Evolutionary conservation across 2,113 vertebrate genomes (phyloP), one percentile per base, ranked within the genome.

Genomic region (Stigmatopora nigra): DNA sequence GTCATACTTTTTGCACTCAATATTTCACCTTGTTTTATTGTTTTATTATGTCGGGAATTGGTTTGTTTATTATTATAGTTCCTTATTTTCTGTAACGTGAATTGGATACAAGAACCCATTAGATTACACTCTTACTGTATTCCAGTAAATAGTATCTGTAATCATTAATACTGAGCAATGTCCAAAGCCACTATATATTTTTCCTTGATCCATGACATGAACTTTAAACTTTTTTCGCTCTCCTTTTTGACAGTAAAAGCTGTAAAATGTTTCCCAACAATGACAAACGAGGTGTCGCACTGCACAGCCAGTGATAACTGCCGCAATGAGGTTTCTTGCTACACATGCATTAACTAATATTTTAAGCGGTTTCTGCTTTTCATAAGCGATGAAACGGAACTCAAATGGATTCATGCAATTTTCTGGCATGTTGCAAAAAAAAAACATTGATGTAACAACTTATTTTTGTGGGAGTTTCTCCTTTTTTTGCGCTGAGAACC

Each of bases 351-450:
- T 61, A 41, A 45, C 41, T 13, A 61, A 61, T 3, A 15, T 61
- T 20, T 44, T 41, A 22, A 20, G 38, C 59, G 15, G 7, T 61
- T 61, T 61, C 59, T 61, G 59, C 59, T 61, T 61, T 61, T 45
- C 19, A 9, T 12, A 6, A 19, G 4, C 35, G 17, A 17, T 41
- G 19, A 41, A 60, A 60, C 15, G 36, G 41, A 61, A 61, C 59
- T 61, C n/a, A 14, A 22, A 5, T 15, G 36, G 13, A 38, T 44
- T 45, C 59, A 45, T 22, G 38, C 41, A 56, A 56, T 11, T 45
- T 6, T 56, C 6, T 16, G 22, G 0, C 14, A 56, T 61, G 59
- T 61, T 61, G 59, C 59, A 45, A 61, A 61, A n/a, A 61, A 41
- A 10, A 61, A n/a, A 61, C n/a, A 10, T 3, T 31, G 9, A 59